Evolutionary conservation across 2,888 invertebrate species (phyloP).

Genomic region (Steinernema hermaphroditum): DNA sequence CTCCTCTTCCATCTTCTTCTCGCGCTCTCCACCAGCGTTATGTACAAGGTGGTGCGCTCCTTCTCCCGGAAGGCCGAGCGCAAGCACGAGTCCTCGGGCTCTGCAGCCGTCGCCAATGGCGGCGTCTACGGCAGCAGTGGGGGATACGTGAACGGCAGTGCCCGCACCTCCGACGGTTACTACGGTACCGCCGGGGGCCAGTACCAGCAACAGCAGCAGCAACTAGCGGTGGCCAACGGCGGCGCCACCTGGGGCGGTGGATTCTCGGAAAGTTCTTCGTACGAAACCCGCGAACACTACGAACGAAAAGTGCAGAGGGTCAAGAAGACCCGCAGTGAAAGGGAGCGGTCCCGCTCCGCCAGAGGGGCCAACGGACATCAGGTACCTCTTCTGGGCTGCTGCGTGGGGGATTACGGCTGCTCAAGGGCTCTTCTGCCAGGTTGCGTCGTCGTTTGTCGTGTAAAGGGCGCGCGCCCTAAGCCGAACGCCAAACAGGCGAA

Average conservation of each 20-base stretch:
- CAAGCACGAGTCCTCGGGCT: slow-evolving; percentile 59
- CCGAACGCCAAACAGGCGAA: slow-evolving; percentile 28
- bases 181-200: slow-evolving; percentile 66
- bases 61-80: slow-evolving; percentile 69
- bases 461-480: slow-evolving; percentile 24
- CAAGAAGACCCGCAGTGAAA: slow-evolving; percentile 61
- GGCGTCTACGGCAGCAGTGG: slow-evolving; percentile 31
- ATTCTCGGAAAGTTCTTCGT: slow-evolving; percentile 63
- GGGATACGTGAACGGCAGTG: slow-evolving; percentile 16
- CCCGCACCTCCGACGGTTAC: slow-evolving; percentile 3
- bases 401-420: too few species aligned
- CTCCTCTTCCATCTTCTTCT: slow-evolving; percentile 44
- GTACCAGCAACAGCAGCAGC: slow-evolving; percentile 37
- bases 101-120: slow-evolving; percentile 36
- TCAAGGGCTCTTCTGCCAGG: not conserved
- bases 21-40: slow-evolving; percentile 66
- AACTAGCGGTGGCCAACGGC: slow-evolving; percentile 35
- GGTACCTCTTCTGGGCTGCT: slow-evolving; percentile 37
- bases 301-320: slow-evolving; percentile 64
- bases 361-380: slow-evolving; percentile 47
- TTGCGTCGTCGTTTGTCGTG: not conserved
- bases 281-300: slow-evolving; percentile 66
- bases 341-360: slow-evolving; percentile 50
- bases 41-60: slow-evolving; percentile 80
- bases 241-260: slow-evolving; percentile 43